Conservation (phyloP, 2,888 invertebrate genomes). For the Spatulosminthurus flaviceps region DNA sequence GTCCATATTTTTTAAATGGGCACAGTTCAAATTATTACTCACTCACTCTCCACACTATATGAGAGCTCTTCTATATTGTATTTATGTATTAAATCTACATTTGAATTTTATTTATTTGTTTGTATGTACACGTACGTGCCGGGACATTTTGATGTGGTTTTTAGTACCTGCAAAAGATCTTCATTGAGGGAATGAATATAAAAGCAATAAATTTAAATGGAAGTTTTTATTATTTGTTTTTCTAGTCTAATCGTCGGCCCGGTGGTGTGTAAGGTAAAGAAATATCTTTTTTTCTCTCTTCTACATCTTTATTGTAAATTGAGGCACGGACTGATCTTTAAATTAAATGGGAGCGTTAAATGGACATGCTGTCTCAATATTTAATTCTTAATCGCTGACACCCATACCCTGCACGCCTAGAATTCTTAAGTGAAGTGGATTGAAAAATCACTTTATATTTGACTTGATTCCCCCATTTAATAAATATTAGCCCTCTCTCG, state of each 20-base stretch:
- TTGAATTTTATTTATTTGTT: background rate
- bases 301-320: constrained; percentile 18
- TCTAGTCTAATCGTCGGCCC: too few species aligned
- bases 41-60: background rate
- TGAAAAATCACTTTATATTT: constrained; percentile 6
- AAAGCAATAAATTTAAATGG: too few species aligned
- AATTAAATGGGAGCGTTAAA: constrained; percentile 11
- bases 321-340: constrained; percentile 10
- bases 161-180: too few species aligned
- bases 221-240: background rate
- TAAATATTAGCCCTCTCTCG: constrained; percentile 7
- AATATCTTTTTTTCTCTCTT: too few species aligned
- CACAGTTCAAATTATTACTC: background rate
- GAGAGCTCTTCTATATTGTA: too few species aligned
- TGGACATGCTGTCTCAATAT: constrained; percentile 8
- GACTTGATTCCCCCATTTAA: constrained; percentile 3
- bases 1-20: background rate
- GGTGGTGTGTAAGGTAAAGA: background rate
- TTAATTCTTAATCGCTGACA: constrained; percentile 13
- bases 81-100: background rate
- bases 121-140: background rate
- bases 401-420: background rate
- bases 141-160: background rate
- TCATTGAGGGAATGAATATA: too few species aligned
- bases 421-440: background rate